These are phyloP conservation scores for Pocillopora grandis DNA, from an alignment of 92 coral and sea anemone species.

Conservation along the genomic window DNA sequence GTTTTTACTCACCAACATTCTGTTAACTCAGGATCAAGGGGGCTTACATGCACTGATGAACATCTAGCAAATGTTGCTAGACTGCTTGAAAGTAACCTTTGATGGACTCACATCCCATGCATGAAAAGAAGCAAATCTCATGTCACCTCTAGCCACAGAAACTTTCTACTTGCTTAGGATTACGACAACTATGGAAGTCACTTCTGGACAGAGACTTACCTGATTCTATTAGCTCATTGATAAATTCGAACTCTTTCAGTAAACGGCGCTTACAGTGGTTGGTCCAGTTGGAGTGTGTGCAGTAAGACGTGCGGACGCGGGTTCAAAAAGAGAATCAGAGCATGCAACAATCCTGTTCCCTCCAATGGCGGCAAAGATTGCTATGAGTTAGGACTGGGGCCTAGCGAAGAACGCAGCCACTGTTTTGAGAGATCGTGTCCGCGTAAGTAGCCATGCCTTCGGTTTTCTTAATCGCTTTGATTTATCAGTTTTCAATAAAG, in stretches of 20 bases:
- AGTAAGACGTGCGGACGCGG: constrained; percentile 97
- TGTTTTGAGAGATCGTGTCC: constrained; percentile 99
- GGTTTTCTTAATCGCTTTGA: background rate
- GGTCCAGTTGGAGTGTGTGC: constrained; percentile 93
- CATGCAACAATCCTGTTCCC: constrained; percentile 79
- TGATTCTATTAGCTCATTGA: background rate
- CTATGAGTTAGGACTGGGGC: constrained; percentile 77
- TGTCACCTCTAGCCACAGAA: too few species aligned
- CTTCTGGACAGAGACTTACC: too few species aligned
- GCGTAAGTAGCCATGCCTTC: constrained; percentile 48
- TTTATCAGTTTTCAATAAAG: background rate
- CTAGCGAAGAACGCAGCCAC: constrained; percentile 72
- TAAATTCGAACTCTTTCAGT: constrained; percentile 49
- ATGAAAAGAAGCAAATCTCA: too few species aligned
- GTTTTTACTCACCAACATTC: too few species aligned
- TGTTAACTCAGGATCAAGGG: too few species aligned
- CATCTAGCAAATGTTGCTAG: too few species aligned
- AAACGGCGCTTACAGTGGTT: constrained; percentile 77
- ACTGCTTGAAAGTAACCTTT: too few species aligned
- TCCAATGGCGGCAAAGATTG: constrained; percentile 93
- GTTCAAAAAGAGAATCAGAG: constrained; percentile 71
- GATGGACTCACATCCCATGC: too few species aligned
- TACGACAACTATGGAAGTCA: too few species aligned
- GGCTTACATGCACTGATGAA: too few species aligned
- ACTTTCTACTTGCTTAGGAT: too few species aligned